Percentiles rank a stretch among this genome's conserved stretches.
Conservation (phyloP, 1,140 invertebrate species). For the Drosophila bocqueti region DNA sequence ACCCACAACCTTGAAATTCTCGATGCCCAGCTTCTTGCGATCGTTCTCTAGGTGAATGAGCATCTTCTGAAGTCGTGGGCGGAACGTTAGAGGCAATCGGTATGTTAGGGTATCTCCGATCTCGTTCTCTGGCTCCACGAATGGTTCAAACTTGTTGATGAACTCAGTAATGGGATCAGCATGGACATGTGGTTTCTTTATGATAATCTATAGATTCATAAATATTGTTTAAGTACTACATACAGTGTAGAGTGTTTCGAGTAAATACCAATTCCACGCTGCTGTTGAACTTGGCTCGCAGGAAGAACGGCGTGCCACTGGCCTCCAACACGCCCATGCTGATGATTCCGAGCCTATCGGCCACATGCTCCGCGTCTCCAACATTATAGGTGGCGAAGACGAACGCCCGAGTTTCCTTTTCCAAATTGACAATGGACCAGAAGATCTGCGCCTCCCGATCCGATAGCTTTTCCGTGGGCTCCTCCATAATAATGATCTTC, state of each 20-base stretch:
- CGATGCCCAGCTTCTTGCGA: constrained; percentile 63
- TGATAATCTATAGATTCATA: constrained; percentile 38
- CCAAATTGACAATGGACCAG: constrained; percentile 88
- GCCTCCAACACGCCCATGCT: constrained; percentile 67
- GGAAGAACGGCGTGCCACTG: constrained; percentile 91
- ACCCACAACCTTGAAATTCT: constrained; percentile 65
- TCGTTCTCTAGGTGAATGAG: constrained; percentile 74
- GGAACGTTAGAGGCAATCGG: constrained; percentile 28
- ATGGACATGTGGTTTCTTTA: constrained; percentile 66
- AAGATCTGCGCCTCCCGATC: constrained; percentile 85
- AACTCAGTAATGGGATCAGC: constrained; percentile 68
- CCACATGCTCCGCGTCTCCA: constrained; percentile 66
- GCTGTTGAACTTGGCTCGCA: constrained; percentile 95
- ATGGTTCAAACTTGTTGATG: constrained; percentile 44
- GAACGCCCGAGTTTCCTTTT: constrained; percentile 60
- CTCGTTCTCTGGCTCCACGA: constrained; percentile 65
- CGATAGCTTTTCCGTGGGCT: constrained; percentile 54
- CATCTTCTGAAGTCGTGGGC: constrained; percentile 53
- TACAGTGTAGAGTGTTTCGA: neutral
- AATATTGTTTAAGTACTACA: neutral
- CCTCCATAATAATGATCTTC: constrained; percentile 62
- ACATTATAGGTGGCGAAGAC: constrained; percentile 64
- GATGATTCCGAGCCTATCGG: constrained; percentile 70
- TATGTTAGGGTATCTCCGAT: constrained; percentile 73
- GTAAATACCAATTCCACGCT: constrained; percentile 91